phyloP scores from a whole-genome alignment of 23 tunicate species.

The Oikopleura albicans region DNA sequence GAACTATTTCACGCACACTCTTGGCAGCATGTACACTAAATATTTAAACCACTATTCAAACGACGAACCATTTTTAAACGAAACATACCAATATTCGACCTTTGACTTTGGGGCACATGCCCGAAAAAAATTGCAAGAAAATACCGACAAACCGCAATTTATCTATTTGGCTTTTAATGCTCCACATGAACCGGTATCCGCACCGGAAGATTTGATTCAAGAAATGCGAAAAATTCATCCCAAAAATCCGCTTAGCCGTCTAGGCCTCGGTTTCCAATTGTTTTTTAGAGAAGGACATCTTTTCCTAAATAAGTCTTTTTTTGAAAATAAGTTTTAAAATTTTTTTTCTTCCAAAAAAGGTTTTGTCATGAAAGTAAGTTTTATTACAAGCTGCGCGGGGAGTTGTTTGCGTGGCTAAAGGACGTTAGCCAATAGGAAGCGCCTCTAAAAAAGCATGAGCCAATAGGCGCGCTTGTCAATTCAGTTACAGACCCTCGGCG shows the following conservation, averaged over 20 bases:
- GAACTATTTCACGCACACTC: neutral
- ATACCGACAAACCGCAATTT: neutral
- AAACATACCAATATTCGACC: neutral
- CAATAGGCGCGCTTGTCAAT: too few relatives aligned
- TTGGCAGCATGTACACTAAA: neutral
- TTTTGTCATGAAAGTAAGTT: too few relatives aligned
- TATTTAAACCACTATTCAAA: neutral
- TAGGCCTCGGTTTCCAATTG: too few relatives aligned
- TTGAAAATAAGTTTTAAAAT: too few relatives aligned
- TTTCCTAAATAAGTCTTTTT: too few relatives aligned
- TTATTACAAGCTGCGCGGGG: too few relatives aligned
- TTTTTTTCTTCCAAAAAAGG: too few relatives aligned
- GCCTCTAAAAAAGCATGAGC: too few relatives aligned
- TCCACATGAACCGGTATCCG: conserved; percentile 3
- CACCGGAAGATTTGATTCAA: neutral
- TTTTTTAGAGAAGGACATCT: too few relatives aligned
- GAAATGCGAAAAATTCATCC: neutral
- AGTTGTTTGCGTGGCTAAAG: too few relatives aligned
- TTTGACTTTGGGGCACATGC: neutral
- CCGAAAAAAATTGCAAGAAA: neutral
- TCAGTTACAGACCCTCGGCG: too few relatives aligned
- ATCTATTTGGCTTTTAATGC: conserved; percentile 13
- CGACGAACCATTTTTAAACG: neutral
- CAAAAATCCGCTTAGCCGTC: neutral
- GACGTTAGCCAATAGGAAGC: too few relatives aligned